Evolutionary conservation across 1,140 invertebrate genomes (phyloP).

Genomic region (Thaumatotibia leucotreta): DNA sequence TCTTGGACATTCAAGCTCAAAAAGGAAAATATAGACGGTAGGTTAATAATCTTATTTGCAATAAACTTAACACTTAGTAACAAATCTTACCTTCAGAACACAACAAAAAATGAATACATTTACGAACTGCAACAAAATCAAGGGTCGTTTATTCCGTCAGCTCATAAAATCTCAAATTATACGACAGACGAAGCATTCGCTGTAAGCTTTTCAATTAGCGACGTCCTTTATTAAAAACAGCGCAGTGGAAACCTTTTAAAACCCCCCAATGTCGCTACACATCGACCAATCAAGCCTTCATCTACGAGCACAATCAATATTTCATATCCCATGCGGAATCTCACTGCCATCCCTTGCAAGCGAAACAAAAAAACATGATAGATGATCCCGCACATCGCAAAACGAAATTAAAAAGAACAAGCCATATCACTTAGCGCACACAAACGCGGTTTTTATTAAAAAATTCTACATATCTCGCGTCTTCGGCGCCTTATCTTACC

Average conservation of each 20-base stretch:
- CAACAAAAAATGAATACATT: neutral
- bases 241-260: slow-evolving; percentile 37
- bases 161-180: neutral
- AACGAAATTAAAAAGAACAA: slow-evolving; percentile 75
- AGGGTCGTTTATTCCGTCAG: neutral
- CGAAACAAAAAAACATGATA: slow-evolving; percentile 54
- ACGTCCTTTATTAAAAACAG: slow-evolving; percentile 1
- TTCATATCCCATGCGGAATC: slow-evolving; percentile 73
- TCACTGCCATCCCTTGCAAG: slow-evolving; percentile 43
- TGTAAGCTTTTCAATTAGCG: slow-evolving; percentile 1
- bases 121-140: neutral
- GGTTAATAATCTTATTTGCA: no score
- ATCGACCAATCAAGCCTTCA: slow-evolving; percentile 70
- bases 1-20: no score
- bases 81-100: neutral
- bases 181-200: neutral
- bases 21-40: no score
- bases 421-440: slow-evolving; percentile 74
- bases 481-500: slow-evolving; percentile 61
- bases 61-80: neutral
- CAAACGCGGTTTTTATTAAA: slow-evolving; percentile 71
- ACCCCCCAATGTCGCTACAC: slow-evolving; percentile 49
- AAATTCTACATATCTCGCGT: slow-evolving; percentile 74
- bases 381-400: slow-evolving; percentile 57
- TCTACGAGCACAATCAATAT: slow-evolving; percentile 71